phyloP scores from a whole-genome alignment of 2,797 vertebrate species.

The Sciurus carolinensis region DNA sequence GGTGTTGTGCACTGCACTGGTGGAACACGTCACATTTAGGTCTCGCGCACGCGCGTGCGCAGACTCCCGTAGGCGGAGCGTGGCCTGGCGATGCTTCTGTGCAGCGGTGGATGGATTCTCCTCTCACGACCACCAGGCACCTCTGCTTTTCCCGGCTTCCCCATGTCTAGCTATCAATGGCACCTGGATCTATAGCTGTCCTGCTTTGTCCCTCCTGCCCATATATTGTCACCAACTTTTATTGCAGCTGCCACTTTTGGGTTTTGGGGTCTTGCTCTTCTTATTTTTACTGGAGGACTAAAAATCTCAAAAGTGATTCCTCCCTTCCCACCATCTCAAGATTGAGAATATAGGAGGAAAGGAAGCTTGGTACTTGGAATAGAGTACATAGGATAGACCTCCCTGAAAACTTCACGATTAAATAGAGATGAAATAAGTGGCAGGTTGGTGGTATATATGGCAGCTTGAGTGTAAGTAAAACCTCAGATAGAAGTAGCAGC shows the following conservation, averaged over 20 bases:
- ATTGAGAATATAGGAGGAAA: not conserved
- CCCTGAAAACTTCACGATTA: not conserved
- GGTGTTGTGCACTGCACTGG: not conserved
- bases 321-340: not conserved
- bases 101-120: not conserved
- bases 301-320: not conserved
- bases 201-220: not conserved
- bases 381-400: not conserved
- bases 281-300: not conserved
- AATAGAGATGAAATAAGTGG: not conserved
- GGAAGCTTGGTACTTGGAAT: not conserved
- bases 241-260: not conserved
- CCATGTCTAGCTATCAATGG: fast-evolving
- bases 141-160: not conserved
- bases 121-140: no score
- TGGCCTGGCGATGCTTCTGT: not conserved
- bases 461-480: not conserved
- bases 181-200: not conserved
- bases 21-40: not conserved
- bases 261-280: no score
- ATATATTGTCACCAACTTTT: not conserved
- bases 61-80: no score
- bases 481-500: not conserved
- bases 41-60: no score
- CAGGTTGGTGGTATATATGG: not conserved